phyloP scores from a whole-genome alignment of 2,113 vertebrate species.

The Alexandromys fortis region DNA sequence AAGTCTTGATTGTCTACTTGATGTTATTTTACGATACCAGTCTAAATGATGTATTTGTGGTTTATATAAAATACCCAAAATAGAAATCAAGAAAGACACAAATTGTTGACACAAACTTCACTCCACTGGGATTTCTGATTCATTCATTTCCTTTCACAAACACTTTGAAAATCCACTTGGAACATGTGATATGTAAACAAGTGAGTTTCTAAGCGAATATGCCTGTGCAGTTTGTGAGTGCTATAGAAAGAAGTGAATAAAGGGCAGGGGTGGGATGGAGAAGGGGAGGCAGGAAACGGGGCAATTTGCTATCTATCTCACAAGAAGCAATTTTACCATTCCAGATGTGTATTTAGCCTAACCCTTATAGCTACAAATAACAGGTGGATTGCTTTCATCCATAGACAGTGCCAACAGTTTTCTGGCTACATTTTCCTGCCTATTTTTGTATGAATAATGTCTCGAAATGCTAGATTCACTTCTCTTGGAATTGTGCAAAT shows the following conservation, averaged over 20 bases:
- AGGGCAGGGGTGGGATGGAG: background rate
- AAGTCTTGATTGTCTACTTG: background rate
- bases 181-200: background rate
- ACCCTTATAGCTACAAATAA: background rate
- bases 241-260: background rate
- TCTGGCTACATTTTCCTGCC: background rate
- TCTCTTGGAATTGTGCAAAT: background rate
- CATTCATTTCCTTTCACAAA: background rate
- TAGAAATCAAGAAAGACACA: constrained; percentile 18
- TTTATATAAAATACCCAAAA: background rate
- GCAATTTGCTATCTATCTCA: constrained; percentile 7
- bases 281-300: background rate
- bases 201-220: background rate
- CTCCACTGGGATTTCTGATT: constrained; percentile 24
- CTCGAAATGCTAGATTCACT: constrained; percentile 39
- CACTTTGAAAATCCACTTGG: background rate
- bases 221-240: background rate
- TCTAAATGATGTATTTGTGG: background rate
- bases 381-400: background rate
- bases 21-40: background rate
- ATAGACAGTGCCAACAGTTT: background rate
- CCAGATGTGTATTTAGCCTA: no score
- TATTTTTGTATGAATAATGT: constrained; percentile 3
- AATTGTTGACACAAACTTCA: background rate
- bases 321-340: background rate